These are phyloP conservation scores for Psittacula echo DNA, from an alignment of 2,797 vertebrate species.

Conservation along the genomic window DNA sequence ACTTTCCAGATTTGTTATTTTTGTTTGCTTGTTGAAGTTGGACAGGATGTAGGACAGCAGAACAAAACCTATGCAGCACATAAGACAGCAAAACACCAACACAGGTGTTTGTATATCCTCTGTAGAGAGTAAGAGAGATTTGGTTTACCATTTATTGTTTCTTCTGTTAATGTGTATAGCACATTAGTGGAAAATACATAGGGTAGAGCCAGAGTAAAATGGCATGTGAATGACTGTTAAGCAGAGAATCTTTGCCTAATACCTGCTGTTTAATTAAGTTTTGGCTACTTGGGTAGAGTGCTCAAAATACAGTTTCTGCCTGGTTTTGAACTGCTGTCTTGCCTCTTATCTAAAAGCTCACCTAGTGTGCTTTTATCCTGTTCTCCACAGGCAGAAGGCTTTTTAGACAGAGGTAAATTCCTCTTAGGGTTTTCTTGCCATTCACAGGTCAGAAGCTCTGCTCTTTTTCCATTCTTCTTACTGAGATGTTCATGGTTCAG, in stretches of 20 bases:
- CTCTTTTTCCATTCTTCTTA: background rate
- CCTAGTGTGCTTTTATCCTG: background rate
- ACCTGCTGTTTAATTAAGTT: background rate
- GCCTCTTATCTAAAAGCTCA: background rate
- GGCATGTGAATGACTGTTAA: background rate
- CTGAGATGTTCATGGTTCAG: background rate
- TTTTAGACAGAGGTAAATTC: background rate
- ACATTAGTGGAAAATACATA: background rate
- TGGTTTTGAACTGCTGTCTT: background rate
- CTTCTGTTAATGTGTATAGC: background rate
- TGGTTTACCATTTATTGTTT: background rate
- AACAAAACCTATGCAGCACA: background rate
- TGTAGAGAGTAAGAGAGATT: background rate
- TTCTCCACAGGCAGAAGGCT: fast-evolving
- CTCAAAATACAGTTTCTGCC: background rate
- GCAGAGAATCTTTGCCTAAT: background rate
- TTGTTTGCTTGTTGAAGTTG: background rate
- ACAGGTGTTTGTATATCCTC: background rate
- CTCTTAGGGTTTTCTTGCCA: background rate
- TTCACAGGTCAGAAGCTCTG: background rate
- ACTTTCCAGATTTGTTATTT: background rate
- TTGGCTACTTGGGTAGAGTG: background rate
- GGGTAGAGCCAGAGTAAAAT: background rate
- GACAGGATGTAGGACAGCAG: background rate
- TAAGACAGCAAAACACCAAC: background rate